Evolutionary conservation across 2,888 invertebrate genomes (phyloP).

Genomic region (Metallyticus violacea): DNA sequence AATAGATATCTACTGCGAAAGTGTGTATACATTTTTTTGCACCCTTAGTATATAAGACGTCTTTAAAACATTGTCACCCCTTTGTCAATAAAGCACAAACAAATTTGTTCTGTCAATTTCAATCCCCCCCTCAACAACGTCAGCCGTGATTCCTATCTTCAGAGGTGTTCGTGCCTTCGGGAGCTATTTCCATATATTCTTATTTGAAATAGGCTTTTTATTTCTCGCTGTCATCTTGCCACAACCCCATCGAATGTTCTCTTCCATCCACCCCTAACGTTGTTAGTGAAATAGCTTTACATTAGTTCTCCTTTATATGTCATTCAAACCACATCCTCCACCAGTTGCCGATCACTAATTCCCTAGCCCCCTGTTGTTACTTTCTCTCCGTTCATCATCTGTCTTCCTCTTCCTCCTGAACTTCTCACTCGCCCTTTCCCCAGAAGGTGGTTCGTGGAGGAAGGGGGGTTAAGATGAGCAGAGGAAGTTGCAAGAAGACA

Average conservation of each 20-base stretch:
- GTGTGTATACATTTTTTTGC: no score
- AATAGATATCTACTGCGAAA: no score
- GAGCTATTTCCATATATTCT: background rate
- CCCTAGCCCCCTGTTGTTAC: background rate
- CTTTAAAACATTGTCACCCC: no score
- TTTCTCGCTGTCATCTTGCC: background rate
- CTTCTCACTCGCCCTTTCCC: no score
- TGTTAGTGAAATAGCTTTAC: constrained; percentile 14
- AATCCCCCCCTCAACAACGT: no score
- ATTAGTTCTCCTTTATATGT: background rate
- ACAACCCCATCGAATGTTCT: background rate
- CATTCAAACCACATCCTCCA: background rate
- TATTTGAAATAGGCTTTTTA: background rate
- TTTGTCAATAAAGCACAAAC: no score
- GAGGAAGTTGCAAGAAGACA: background rate
- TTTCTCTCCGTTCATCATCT: background rate
- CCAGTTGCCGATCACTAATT: background rate
- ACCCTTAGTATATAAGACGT: no score
- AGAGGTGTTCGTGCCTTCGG: no score
- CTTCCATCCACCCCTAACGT: constrained; percentile 1
- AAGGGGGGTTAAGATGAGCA: no score
- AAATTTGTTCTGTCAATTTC: no score
- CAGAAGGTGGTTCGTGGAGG: no score
- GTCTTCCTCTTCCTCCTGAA: background rate
- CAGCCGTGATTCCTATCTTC: no score